Evolutionary conservation across 2,113 vertebrate species (phyloP).

Genomic region (Syrmaticus mikado): DNA sequence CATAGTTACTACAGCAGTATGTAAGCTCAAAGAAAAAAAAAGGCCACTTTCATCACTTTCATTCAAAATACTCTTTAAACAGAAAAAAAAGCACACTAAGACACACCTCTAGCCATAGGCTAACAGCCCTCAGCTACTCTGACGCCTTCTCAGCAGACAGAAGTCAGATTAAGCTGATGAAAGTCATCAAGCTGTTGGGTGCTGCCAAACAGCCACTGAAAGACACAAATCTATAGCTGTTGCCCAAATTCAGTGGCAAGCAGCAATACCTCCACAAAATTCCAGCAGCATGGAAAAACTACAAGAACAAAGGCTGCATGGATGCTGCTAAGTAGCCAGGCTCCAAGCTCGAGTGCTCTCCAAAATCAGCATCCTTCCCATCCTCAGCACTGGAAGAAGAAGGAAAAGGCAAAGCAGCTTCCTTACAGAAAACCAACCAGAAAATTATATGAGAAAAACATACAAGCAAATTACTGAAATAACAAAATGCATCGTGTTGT

Average conservation of each 20-base stretch:
- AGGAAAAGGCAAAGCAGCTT: neutral
- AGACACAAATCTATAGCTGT: neutral
- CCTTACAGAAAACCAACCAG: neutral
- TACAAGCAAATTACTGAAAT: fast-evolving
- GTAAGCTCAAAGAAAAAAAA: neutral
- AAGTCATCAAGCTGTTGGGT: no score
- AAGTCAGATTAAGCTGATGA: no score
- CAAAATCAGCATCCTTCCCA: neutral
- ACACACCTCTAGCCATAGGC: neutral
- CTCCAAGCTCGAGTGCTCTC: neutral
- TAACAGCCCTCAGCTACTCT: neutral
- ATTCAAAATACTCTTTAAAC: neutral
- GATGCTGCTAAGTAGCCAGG: neutral
- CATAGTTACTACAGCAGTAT: constrained; percentile 12
- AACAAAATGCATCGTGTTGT: neutral
- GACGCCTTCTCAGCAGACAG: no score
- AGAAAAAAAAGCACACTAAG: neutral
- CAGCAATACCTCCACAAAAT: neutral
- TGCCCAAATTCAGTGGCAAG: neutral
- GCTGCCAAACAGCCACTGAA: neutral
- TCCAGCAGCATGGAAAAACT: neutral
- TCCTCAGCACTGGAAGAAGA: neutral
- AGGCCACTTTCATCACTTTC: neutral
- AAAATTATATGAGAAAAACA: neutral
- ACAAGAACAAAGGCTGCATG: fast-evolving